Conservation (phyloP, 2,888 invertebrate genomes). For the Galerucella nymphaeae region DNA sequence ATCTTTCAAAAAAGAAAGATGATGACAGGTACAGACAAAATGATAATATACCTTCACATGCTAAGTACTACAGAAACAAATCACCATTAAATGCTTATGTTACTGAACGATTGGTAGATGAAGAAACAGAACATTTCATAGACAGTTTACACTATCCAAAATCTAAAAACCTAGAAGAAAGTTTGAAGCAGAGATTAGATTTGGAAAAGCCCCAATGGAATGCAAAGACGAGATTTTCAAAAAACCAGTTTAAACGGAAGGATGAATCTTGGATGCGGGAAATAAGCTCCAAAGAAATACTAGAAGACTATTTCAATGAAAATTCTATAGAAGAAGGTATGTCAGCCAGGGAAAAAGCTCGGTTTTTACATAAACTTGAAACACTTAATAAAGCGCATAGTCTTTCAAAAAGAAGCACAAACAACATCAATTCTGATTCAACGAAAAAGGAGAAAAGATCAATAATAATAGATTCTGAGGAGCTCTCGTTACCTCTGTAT, state of each 20-base stretch:
- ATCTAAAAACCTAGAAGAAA: not conserved
- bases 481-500: slow-evolving; percentile 41
- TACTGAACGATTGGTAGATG: slow-evolving; percentile 3
- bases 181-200: not conserved
- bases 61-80: not conserved
- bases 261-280: slow-evolving; percentile 30
- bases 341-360: slow-evolving; percentile 33
- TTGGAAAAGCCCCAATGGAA: not conserved
- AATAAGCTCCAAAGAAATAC: slow-evolving; percentile 27
- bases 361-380: slow-evolving; percentile 50
- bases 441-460: slow-evolving; percentile 28
- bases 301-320: slow-evolving; percentile 17
- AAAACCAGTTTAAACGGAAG: not conserved
- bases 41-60: not conserved
- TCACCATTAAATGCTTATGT: not conserved
- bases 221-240: not conserved
- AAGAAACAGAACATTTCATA: slow-evolving; percentile 19
- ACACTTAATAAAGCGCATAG: slow-evolving; percentile 46
- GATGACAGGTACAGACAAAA: slow-evolving; percentile 3
- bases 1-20: slow-evolving; percentile 6
- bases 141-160: slow-evolving; percentile 5
- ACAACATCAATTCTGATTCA: not conserved
- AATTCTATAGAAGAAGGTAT: slow-evolving; percentile 22
- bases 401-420: slow-evolving; percentile 33
- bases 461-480: slow-evolving; percentile 41